Base-by-base conservation (phyloP, 2,888 invertebrate genomes). In the Argyresthia goedartella region DNA sequence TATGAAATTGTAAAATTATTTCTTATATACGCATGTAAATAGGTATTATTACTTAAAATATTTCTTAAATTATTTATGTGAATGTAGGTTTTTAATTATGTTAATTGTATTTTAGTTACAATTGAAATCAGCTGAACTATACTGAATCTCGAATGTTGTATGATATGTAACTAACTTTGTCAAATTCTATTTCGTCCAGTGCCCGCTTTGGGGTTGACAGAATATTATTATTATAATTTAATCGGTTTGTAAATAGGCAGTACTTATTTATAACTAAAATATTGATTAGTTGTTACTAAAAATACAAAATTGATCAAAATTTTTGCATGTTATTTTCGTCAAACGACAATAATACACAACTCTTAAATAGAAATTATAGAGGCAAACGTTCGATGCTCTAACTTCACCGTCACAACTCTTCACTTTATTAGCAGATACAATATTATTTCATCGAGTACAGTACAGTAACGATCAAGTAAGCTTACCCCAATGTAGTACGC, bases 261-360 rank as follows among this genome's bases (percentile, higher is more conserved):
- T 81, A 82, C 73, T 74, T 84, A 84, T 85, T 82, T 82, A 84
- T 84, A 81, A 81, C 78, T 71, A 63, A 75, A 81, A 79, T 76
- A 81, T 81, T 86, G 85, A 85, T 82, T 86, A 86, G 82, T 82
- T 84, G 86, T 86, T 86, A 86, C 80, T 81, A 70, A 86, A 86
- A 86, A 85, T 81, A 85, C 70, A 81, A 82, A 85, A 82, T 84
- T 72, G 74, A 84, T 81, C 74, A 73, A 81, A 81, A 65, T 69
- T 10, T 44, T 11, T 34, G 8, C 1, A n/a, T 8, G 10, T 10
- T 13, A 25, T 25, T 25, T 25, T 25, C 25, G 6, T 25, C 25
- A 25, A 25, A 25, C 6, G 6, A 25, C 25, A 25, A 25, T 25
- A 25, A 25, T 25, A 25, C 25, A 25, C 25, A 25, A 25, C 6